These are phyloP conservation scores for Platycercus adscitus DNA, from an alignment of 2,113 vertebrate species.

Conservation along the genomic window DNA sequence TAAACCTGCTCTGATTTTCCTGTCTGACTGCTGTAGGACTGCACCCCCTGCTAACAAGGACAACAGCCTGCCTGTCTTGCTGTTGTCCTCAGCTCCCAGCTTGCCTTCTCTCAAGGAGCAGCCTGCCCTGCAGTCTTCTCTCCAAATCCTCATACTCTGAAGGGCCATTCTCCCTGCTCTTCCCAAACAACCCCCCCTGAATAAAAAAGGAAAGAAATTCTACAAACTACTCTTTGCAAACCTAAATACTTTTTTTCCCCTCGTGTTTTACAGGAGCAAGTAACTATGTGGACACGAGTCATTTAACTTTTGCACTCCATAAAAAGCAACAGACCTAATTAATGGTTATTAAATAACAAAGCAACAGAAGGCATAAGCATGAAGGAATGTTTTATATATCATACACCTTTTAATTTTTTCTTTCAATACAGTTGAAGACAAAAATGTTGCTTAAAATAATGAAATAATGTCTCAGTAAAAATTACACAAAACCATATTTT, in stretches of 20 bases:
- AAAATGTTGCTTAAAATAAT: neutral
- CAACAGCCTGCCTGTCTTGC: neutral
- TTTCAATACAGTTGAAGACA: neutral
- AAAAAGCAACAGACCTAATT: neutral
- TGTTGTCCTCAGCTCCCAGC: neutral
- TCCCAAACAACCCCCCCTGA: neutral
- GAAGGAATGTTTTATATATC: neutral
- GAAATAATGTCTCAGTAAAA: neutral
- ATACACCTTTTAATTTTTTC: neutral
- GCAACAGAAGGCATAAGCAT: neutral
- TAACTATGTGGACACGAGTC: neutral
- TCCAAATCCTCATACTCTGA: neutral
- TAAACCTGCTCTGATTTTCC: neutral
- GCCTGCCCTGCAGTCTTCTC: neutral
- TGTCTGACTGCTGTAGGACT: rapidly evolving
- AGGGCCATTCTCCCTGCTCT: neutral
- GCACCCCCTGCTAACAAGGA: neutral
- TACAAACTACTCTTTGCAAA: neutral
- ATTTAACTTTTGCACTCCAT: neutral
- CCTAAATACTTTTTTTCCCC: neutral
- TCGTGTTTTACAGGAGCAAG: neutral
- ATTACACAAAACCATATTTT: neutral
- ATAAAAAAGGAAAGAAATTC: neutral
- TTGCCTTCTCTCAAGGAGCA: neutral
- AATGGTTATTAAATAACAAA: neutral